These are phyloP conservation scores for Allacma fusca DNA, from an alignment of 2,888 invertebrate genomes.

Conservation along the genomic window DNA sequence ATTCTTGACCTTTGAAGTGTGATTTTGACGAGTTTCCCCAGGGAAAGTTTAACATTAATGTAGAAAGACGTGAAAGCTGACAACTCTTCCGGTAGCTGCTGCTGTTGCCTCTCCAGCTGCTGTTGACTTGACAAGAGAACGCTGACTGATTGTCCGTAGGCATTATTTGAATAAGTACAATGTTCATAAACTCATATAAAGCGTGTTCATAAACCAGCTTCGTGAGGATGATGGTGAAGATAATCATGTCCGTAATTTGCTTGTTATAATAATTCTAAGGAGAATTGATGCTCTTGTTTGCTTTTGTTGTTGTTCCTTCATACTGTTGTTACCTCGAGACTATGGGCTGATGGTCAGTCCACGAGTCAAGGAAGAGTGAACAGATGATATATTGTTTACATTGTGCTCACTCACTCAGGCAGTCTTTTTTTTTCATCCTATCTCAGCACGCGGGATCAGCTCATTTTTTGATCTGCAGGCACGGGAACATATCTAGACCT, in stretches of 20 bases:
- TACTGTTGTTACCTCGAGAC: neutral
- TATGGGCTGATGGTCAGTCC: neutral
- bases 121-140: neutral
- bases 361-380: neutral
- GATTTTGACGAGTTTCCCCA: slow-evolving; percentile 7
- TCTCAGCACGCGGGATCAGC: no score
- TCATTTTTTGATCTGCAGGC: neutral
- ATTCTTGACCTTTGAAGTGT: neutral
- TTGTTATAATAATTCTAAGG: slow-evolving; percentile 4
- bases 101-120: neutral
- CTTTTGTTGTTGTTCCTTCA: neutral
- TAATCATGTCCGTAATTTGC: slow-evolving; percentile 21
- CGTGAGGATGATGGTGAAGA: slow-evolving; percentile 15
- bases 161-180: neutral
- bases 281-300: neutral
- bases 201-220: neutral
- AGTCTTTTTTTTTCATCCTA: neutral
- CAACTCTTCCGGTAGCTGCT: neutral
- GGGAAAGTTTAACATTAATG: neutral
- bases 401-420: slow-evolving; percentile 2
- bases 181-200: neutral
- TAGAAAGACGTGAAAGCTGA: slow-evolving; percentile 12
- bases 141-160: neutral
- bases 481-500: neutral
- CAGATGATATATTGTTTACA: slow-evolving; percentile 24